Conservation (phyloP, 2,113 vertebrate genomes). For the Pleuronectes platessa region DNA sequence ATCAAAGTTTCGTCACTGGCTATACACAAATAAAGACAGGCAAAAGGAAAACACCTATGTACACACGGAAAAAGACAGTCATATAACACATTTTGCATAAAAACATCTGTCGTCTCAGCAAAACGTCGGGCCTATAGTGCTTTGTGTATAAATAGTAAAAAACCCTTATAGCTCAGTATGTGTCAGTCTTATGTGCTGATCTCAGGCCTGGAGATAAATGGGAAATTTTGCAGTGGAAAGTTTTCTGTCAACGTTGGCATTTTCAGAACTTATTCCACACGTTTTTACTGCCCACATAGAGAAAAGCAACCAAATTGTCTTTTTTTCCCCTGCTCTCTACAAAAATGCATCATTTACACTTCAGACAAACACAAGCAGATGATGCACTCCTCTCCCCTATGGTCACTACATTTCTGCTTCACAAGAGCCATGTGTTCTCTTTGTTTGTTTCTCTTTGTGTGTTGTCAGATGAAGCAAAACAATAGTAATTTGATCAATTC, state of each 20-base stretch:
- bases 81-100: neutral
- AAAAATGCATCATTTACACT: neutral
- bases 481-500: slow-evolving; percentile 10
- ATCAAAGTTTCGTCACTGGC: too few relatives aligned
- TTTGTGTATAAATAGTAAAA: slow-evolving; percentile 19
- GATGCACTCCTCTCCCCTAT: neutral
- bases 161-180: neutral
- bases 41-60: too few relatives aligned
- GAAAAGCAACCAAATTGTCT: neutral
- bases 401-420: slow-evolving; percentile 3
- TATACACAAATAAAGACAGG: too few relatives aligned
- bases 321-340: neutral
- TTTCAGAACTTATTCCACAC: slow-evolving; percentile 8
- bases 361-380: neutral
- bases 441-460: neutral
- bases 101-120: neutral
- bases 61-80: neutral
- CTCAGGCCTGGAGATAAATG: slow-evolving; percentile 26
- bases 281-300: neutral
- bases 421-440: neutral
- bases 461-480: slow-evolving; percentile 1
- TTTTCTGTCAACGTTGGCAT: slow-evolving; percentile 15
- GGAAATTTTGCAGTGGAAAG: neutral
- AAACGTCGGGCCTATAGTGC: neutral
- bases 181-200: slow-evolving; percentile 9